Evolutionary conservation across 2,888 invertebrate genomes (phyloP).

Genomic region (Erebia palarica): DNA sequence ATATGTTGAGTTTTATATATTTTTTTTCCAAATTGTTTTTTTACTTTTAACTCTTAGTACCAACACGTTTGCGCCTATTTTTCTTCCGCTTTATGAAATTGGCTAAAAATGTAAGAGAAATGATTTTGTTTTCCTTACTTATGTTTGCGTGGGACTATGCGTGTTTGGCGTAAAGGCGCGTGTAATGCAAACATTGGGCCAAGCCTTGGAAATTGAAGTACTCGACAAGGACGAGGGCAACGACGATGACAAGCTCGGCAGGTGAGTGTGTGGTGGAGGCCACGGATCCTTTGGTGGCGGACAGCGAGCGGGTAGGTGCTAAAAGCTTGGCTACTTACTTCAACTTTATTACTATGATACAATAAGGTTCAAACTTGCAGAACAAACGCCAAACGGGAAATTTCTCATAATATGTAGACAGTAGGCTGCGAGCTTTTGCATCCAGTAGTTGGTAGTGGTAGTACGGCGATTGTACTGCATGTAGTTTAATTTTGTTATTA

Average conservation of each 20-base stretch:
- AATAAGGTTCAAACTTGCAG: constrained; percentile 19
- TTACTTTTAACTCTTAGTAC: constrained; percentile 9
- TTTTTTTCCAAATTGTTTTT: constrained; percentile 14
- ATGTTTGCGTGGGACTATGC: constrained; percentile 75
- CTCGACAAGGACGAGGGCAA: constrained; percentile 94
- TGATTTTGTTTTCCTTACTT: constrained; percentile 76
- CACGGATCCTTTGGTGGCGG: constrained; percentile 18
- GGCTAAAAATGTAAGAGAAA: constrained; percentile 51
- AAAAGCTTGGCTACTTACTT: constrained; percentile 31
- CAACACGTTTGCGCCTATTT: not conserved
- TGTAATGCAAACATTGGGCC: constrained; percentile 86
- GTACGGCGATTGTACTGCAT: constrained; percentile 7
- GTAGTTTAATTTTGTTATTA: not conserved
- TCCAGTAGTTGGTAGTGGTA: constrained; percentile 8
- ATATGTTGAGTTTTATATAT: not conserved
- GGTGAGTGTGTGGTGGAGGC: constrained; percentile 83
- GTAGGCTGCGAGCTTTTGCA: constrained; percentile 9
- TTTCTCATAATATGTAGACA: not conserved
- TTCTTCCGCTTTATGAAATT: constrained; percentile 19
- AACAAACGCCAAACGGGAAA: constrained; percentile 2
- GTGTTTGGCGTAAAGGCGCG: constrained; percentile 75
- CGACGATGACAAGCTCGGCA: constrained; percentile 94
- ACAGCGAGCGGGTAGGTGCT: constrained; percentile 14
- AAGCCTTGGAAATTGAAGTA: constrained; percentile 88
- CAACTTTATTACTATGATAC: not conserved